These are phyloP conservation scores for Entomobrya proxima DNA, from an alignment of 2,888 invertebrate species.

Conservation along the genomic window DNA sequence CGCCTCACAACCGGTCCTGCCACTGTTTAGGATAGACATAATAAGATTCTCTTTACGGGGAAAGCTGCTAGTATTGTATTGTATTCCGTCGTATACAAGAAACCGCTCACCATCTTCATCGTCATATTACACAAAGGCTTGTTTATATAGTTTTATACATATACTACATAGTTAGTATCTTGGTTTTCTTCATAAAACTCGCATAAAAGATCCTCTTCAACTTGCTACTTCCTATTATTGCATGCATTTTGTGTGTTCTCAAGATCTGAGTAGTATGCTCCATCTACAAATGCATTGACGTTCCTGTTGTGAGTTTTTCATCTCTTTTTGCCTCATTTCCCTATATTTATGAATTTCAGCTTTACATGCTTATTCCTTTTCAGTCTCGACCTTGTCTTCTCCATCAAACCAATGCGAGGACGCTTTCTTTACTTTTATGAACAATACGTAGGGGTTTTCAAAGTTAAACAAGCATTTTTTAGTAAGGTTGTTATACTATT, in stretches of 20 bases:
- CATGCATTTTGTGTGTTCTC: no score
- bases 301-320: conserved; percentile 9
- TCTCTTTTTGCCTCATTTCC: neutral
- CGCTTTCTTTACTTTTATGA: conserved; percentile 17
- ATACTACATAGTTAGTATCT: no score
- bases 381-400: conserved; percentile 17
- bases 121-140: neutral
- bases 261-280: no score
- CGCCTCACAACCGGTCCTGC: neutral
- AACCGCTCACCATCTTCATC: conserved; percentile 7
- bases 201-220: no score
- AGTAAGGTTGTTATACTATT: no score
- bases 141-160: neutral
- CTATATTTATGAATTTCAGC: neutral
- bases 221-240: no score
- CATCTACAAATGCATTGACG: neutral
- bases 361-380: neutral
- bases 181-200: no score
- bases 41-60: no score
- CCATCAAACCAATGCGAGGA: conserved; percentile 10
- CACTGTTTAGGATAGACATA: neutral
- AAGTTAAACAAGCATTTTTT: no score
- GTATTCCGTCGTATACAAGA: neutral
- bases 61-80: neutral
- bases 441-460: no score